Conservation (phyloP, 2,113 vertebrate species). For the Bubalus kerabau region DNA sequence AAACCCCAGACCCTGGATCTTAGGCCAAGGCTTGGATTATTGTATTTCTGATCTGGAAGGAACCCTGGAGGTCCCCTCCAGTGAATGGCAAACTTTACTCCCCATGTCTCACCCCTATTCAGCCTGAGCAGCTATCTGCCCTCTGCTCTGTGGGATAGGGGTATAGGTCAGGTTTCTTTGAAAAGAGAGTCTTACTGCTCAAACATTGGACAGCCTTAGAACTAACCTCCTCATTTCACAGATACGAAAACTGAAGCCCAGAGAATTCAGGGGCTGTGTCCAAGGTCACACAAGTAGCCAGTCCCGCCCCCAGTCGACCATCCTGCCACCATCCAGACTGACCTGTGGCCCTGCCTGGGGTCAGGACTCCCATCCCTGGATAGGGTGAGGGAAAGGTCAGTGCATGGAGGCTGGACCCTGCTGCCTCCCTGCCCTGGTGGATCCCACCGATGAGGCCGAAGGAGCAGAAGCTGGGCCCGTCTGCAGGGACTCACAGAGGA, state of each 20-base stretch:
- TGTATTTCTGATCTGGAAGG: background rate
- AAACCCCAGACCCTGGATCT: background rate
- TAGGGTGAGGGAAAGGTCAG: conserved; percentile 40
- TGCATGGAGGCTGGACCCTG: background rate
- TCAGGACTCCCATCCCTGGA: background rate
- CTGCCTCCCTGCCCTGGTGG: background rate
- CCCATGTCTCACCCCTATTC: background rate
- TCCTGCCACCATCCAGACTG: background rate
- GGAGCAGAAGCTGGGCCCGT: background rate
- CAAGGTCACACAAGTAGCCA: background rate
- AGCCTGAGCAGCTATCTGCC: background rate
- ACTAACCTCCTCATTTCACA: background rate
- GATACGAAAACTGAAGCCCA: conserved; percentile 8
- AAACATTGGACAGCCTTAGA: background rate
- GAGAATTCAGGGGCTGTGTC: background rate
- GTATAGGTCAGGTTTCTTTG: background rate
- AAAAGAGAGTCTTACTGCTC: background rate
- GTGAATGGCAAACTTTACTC: background rate
- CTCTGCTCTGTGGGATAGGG: background rate
- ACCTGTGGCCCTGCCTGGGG: background rate
- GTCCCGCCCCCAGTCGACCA: background rate
- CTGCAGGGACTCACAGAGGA: background rate
- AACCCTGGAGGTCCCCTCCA: background rate
- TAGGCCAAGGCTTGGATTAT: background rate
- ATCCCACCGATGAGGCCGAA: accelerated